Base-by-base conservation (phyloP, 2,888 invertebrate species). In the Dynastes grantii region DNA sequence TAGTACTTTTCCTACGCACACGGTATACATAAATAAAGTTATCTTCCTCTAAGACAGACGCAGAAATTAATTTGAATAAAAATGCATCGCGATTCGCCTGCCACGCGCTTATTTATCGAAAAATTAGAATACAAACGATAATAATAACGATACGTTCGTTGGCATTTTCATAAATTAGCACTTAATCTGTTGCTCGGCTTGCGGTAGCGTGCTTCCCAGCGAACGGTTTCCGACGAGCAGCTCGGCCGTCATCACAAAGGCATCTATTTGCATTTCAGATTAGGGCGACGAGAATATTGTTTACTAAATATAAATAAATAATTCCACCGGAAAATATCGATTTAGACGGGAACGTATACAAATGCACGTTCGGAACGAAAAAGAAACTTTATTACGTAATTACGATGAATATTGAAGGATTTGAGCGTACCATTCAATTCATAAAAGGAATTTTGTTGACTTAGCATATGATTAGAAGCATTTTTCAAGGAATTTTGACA, bases 61-160 rank as follows among this genome's bases (percentile, higher is more conserved):
- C 45, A 8, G 45, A 45, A 45, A 45, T 45, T 11, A 45, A 45
- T 45, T 45, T 45, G 45, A 45, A 45, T 45, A 45, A 45, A 11
- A 45, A 45, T 45, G 45, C 45, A 45, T 45, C 45, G 11, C 45
- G 11, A 45, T 45, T 45, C 45, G 45, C 0, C 45, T 11, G 45
- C 45, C 45, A 45, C 45, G 13, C 55, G 55, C 55, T 55, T 55
- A 16, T 55, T 58, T 58, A 22, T 58, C 55, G 22, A 67, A 67
- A 40, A 67, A 67, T 67, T 67, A 49, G 65, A 67, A 67, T 67
- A 67, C 65, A 45, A 67, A 67, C 65, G 65, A 67, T 67, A 67
- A 67, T 67, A 40, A 67, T 45, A 5, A 27, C 8, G 45, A 45
- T 29, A 22, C 65, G 45, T 45, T 22, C 40, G 40, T 40, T 67